phyloP scores from a whole-genome alignment of 2,888 invertebrate genomes.

The Drepana falcataria region DNA sequence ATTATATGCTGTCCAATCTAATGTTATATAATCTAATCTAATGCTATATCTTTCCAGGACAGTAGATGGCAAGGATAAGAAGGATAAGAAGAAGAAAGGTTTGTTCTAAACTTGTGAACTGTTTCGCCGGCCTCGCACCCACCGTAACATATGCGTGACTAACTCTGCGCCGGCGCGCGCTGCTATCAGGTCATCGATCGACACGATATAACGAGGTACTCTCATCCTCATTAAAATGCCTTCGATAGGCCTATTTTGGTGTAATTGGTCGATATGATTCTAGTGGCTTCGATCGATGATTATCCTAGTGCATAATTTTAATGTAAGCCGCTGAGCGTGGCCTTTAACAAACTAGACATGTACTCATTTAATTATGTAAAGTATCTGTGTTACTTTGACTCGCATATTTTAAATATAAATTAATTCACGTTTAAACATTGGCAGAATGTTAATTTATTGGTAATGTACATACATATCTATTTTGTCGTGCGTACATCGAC shows the following conservation, averaged over 20 bases:
- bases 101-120: conserved; percentile 82
- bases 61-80: conserved; percentile 92
- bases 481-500: conserved; percentile 25
- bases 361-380: conserved; percentile 16
- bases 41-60: conserved; percentile 77
- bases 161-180: conserved; percentile 33
- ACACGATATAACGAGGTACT: neutral
- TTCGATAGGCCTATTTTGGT: neutral
- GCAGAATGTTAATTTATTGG: conserved; percentile 20
- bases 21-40: neutral
- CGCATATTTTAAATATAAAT: conserved; percentile 16
- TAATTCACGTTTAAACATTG: conserved; percentile 20
- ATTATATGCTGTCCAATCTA: too few relatives aligned
- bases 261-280: conserved; percentile 8
- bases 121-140: conserved; percentile 57
- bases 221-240: neutral
- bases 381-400: conserved; percentile 24
- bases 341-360: conserved; percentile 12
- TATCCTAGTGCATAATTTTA: conserved; percentile 16
- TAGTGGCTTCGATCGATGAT: conserved; percentile 25
- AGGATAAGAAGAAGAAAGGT: conserved; percentile 94
- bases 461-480: conserved; percentile 38
- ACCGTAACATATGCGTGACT: conserved; percentile 64
- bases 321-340: conserved; percentile 14
- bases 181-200: conserved; percentile 7